Percentiles rank a stretch among this genome's conserved stretches.
Conservation (phyloP, 2,797 vertebrate species). For the Carapus acus region DNA sequence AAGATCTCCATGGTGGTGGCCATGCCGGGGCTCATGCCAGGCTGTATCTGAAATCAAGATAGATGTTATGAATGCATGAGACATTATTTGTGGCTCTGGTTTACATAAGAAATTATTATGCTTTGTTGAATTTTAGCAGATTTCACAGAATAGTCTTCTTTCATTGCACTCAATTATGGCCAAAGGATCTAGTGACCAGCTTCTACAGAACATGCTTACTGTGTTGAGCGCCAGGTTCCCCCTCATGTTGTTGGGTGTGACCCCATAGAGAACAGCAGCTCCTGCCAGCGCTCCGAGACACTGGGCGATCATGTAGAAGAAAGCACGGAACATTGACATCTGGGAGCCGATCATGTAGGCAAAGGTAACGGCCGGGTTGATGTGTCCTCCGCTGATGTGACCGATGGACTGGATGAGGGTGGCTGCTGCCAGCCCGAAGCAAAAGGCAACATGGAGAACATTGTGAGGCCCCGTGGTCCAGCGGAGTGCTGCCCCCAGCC, state of each 20-base stretch:
- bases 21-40: slow-evolving; percentile 88
- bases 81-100: no score
- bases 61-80: not conserved
- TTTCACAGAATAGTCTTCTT: no score
- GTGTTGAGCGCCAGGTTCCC: slow-evolving; percentile 88
- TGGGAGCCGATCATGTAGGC: slow-evolving; percentile 89
- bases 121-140: no score
- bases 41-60: slow-evolving; percentile 75
- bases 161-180: no score
- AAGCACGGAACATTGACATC: slow-evolving; percentile 87
- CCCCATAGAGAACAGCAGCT: slow-evolving; percentile 87
- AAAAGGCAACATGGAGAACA: slow-evolving; percentile 83
- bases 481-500: slow-evolving; percentile 85
- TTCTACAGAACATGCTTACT: slow-evolving; percentile 68
- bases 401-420: slow-evolving; percentile 89
- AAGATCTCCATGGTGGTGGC: slow-evolving; percentile 91
- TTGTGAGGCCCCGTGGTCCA: slow-evolving; percentile 82
- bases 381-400: slow-evolving; percentile 89
- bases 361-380: slow-evolving; percentile 92
- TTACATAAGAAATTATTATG: no score
- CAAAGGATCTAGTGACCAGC: no score
- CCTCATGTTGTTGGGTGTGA: slow-evolving; percentile 82
- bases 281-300: slow-evolving; percentile 86
- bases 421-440: slow-evolving; percentile 87
- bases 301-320: slow-evolving; percentile 89